phyloP scores from a whole-genome alignment of 2,113 vertebrate species.

The Acanthisitta chloris region DNA sequence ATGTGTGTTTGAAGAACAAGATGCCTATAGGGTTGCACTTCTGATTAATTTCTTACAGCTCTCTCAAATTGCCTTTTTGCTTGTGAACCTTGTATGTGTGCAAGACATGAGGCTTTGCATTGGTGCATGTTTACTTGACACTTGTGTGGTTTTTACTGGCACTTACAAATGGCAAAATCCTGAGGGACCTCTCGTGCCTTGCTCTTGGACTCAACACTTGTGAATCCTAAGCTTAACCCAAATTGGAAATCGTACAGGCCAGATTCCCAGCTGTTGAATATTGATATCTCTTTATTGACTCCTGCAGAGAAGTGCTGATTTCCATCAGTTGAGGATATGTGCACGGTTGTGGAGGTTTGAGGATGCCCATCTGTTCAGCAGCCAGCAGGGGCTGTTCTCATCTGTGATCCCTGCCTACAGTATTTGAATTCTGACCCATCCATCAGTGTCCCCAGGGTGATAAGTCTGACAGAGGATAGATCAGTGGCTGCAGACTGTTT shows the following conservation, averaged over 20 bases:
- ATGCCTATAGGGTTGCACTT: background rate
- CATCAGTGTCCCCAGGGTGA: background rate
- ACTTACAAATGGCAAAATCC: background rate
- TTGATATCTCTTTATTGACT: background rate
- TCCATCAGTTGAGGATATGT: background rate
- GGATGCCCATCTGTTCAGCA: background rate
- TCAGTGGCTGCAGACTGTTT: constrained; percentile 29
- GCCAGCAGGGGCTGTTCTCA: background rate
- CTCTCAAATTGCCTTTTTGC: background rate
- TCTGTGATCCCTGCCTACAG: background rate
- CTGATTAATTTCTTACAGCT: background rate
- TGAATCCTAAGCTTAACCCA: background rate
- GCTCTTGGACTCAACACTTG: background rate
- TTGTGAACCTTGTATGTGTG: background rate
- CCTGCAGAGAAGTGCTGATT: constrained; percentile 7
- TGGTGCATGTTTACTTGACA: background rate
- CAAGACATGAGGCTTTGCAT: background rate
- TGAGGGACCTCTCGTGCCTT: background rate
- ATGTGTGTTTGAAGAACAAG: background rate
- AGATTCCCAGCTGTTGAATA: background rate
- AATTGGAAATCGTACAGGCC: background rate
- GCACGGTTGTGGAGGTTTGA: background rate
- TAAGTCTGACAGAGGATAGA: constrained; percentile 2
- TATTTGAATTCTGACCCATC: constrained; percentile 9
- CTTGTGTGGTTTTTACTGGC: background rate